Percentiles rank a stretch among this genome's conserved stretches.
These are phyloP conservation scores for Actinostola sp. DNA, from an alignment of 92 coral and sea anemone genomes.

Conservation along the genomic window DNA sequence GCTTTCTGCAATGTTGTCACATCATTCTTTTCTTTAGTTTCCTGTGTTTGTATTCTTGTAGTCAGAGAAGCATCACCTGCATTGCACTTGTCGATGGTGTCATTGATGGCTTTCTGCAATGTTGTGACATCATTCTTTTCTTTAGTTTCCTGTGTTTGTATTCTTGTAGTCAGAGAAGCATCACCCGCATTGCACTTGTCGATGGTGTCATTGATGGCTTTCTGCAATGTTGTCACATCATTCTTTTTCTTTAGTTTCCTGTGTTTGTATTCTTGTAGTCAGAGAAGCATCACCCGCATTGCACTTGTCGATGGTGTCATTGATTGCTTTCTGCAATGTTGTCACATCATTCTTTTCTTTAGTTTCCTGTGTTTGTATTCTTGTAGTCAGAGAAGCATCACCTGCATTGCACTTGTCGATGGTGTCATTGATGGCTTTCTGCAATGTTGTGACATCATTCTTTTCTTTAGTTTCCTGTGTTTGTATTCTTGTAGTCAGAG, in stretches of 20 bases:
- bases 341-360: background rate
- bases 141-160: background rate
- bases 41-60: too few species aligned
- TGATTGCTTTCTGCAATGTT: background rate
- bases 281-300: background rate
- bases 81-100: conserved; percentile 7
- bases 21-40: too few species aligned
- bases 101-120: too few species aligned
- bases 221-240: background rate
- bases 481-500: too few species aligned
- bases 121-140: background rate
- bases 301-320: background rate
- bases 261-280: background rate
- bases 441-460: background rate
- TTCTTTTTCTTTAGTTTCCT: background rate
- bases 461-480: too few species aligned
- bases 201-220: conserved; percentile 12
- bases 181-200: background rate
- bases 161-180: too few species aligned
- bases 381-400: background rate
- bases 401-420: conserved; percentile 5
- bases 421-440: conserved; percentile 10
- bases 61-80: background rate
- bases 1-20: background rate
- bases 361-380: background rate